These are phyloP conservation scores for Brachyhypopomus gauderio DNA, from an alignment of 2,113 vertebrate genomes.

Conservation along the genomic window DNA sequence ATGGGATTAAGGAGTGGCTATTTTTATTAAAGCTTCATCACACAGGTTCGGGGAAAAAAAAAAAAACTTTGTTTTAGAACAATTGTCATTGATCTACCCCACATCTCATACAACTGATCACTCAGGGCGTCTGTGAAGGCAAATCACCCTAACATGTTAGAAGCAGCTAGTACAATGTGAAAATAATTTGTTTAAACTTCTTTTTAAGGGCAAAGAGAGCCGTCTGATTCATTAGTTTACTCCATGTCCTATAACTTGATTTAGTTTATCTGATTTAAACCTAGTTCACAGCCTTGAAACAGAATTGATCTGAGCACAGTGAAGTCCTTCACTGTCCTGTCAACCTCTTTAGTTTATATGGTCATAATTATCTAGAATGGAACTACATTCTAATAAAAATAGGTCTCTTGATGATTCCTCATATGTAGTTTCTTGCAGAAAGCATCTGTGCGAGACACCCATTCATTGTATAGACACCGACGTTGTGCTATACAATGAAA, in stretches of 20 bases:
- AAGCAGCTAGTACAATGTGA: no score
- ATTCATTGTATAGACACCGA: no score
- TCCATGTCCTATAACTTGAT: not conserved
- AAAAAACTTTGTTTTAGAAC: not conserved
- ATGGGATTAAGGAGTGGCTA: not conserved
- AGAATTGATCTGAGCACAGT: not conserved
- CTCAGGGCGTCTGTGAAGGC: not conserved
- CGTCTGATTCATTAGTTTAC: not conserved
- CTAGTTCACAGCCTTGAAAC: not conserved
- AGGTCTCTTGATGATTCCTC: no score
- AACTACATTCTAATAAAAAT: no score
- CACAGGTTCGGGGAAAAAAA: not conserved
- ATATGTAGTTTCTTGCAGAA: no score
- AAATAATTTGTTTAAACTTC: not conserved
- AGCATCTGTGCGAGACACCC: no score
- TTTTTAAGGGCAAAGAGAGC: not conserved
- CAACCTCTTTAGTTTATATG: slow-evolving; percentile 5
- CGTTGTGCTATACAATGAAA: no score
- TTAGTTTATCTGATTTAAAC: not conserved
- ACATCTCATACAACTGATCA: not conserved
- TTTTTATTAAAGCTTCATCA: not conserved
- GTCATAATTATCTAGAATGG: not conserved
- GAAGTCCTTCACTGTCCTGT: not conserved
- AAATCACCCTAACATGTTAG: no score
- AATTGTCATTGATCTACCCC: not conserved